Base-by-base conservation (phyloP, 2,888 invertebrate genomes). In the Notodonta ziczac region DNA sequence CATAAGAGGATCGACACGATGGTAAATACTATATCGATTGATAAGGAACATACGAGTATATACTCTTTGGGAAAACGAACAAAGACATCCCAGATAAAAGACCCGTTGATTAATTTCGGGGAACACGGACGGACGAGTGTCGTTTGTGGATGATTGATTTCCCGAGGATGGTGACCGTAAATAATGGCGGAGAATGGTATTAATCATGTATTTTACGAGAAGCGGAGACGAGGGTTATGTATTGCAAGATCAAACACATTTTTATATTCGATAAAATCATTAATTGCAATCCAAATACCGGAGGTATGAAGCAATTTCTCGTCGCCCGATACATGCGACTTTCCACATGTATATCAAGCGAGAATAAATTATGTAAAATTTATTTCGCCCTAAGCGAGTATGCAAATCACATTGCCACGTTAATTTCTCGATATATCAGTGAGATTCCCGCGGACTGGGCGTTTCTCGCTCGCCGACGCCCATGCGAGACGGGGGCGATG, bases 321-420 rank as follows among this genome's bases (percentile, higher is more conserved):
- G n/a, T 14, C 48, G 48, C n/a, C 7, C 48, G 48, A 5, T 4
- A 48, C 48, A 48, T 8, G 48, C n/a, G 48, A 48, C 6, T n/a
- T 48, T 39, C 40, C 62, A 63, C 39, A 61, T 40, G 54, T 61
- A 61, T 50, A 59, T 61, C 57, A 61, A 72, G 59, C 56, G 39
- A 35, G 59, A 59, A 73, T 66, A 69, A 58, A 69, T 68, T 70
- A 58, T 66, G 16, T 61, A 60, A 7, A 66, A 71, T 65, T 61
- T 65, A 73, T 63, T 65, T 71, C 53, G 53, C 65, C 64, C 58
- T 63, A 65, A 66, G 48, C 58, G 62, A 57, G 58, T 74, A 73
- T 72, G 65, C 65, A 72, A 72, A 73, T 72, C 51, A 32, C 60
- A 42, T 44, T 44, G 60, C 56, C 60, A 69, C 62, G 72, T 64